Conservation (phyloP, 2,797 vertebrate species). For the Microchirus variegatus region DNA sequence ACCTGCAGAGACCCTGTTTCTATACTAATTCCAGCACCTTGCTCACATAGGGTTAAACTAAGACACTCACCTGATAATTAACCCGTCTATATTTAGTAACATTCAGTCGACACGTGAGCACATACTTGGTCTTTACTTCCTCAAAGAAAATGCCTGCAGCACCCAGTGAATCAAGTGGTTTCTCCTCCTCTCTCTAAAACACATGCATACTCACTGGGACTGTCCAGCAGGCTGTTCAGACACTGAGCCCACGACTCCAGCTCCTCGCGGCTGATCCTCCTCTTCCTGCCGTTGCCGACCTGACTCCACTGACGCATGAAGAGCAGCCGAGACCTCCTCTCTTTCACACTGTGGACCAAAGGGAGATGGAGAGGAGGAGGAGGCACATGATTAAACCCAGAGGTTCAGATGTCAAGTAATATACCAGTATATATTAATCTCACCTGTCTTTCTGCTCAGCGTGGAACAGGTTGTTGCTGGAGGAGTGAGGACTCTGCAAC, state of each 20-base stretch:
- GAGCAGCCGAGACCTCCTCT: slow-evolving; percentile 74
- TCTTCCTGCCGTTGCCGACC: slow-evolving; percentile 71
- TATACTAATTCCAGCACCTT: background rate
- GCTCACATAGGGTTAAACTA: no score
- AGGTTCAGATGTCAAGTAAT: accelerated
- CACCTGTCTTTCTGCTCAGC: slow-evolving; percentile 76
- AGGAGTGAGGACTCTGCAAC: slow-evolving; percentile 77
- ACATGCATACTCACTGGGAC: slow-evolving; percentile 75
- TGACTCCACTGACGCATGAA: slow-evolving; percentile 84
- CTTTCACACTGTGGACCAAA: slow-evolving; percentile 58
- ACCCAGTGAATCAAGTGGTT: background rate
- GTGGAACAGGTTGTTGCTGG: slow-evolving; percentile 68
- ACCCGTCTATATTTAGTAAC: no score
- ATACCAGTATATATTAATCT: slow-evolving; percentile 12
- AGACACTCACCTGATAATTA: no score
- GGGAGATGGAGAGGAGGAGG: background rate
- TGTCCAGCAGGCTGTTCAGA: slow-evolving; percentile 74
- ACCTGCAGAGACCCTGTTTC: no score
- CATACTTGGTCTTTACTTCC: no score
- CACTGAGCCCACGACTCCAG: slow-evolving; percentile 80
- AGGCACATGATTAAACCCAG: background rate
- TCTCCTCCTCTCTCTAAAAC: background rate
- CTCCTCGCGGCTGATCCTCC: slow-evolving; percentile 70
- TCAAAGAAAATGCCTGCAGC: background rate
- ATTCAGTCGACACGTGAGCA: no score